A percentile compares a stretch with the other conserved stretches of the same genome.
Conservation (phyloP, 1,140 invertebrate species). For the Hypothenemus hampei region DNA sequence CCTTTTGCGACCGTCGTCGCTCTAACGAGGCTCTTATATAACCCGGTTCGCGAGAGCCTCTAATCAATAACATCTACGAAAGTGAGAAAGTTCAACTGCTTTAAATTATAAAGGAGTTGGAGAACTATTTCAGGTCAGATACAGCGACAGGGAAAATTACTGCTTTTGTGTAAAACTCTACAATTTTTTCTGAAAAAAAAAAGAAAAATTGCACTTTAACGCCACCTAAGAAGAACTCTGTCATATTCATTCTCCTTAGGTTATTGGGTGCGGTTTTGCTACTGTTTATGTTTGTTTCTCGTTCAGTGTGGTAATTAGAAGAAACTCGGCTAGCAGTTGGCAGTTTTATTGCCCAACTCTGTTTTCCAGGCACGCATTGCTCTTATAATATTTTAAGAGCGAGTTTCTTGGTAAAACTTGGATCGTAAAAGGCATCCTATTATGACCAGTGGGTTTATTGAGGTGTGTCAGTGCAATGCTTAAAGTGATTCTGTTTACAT, state of each 20-base stretch:
- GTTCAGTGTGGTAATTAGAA: too few species aligned
- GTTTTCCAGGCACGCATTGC: neutral
- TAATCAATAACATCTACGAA: conserved; percentile 18
- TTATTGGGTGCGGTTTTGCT: too few species aligned
- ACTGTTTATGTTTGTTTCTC: too few species aligned
- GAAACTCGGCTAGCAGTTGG: too few species aligned
- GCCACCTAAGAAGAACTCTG: too few species aligned
- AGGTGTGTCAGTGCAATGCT: too few species aligned
- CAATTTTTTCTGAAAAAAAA: too few species aligned
- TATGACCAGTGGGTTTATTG: neutral
- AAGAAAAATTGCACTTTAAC: too few species aligned
- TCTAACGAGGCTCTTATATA: conserved; percentile 7
- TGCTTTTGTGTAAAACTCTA: conserved; percentile 2
- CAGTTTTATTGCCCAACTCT: neutral
- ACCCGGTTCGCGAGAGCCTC: neutral
- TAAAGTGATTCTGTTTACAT: too few species aligned
- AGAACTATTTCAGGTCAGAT: conserved; percentile 14
- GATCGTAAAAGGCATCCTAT: conserved; percentile 2
- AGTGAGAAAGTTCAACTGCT: conserved; percentile 15
- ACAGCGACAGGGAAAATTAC: conserved; percentile 5
- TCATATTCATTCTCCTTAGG: too few species aligned
- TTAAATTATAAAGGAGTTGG: conserved; percentile 18
- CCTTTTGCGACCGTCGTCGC: neutral
- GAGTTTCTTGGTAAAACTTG: conserved; percentile 4
- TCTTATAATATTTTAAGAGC: neutral